Evolutionary conservation across 2,888 invertebrate species (phyloP).

Genomic region (Mactromeris polynyma): DNA sequence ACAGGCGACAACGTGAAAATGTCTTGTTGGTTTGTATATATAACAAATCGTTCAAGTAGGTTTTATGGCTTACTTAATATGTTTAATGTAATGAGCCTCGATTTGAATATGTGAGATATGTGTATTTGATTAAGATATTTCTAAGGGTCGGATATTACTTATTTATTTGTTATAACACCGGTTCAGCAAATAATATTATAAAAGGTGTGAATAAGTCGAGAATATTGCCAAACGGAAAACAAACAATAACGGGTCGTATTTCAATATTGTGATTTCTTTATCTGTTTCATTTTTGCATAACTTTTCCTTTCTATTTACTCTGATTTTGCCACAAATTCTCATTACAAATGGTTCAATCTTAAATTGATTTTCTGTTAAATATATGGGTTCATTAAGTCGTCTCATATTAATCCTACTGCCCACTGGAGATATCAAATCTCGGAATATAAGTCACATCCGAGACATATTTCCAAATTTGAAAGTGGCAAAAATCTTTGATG

Average conservation of each 20-base stretch:
- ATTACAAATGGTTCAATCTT: not conserved
- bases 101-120: slow-evolving; percentile 50
- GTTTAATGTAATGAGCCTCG: slow-evolving; percentile 41
- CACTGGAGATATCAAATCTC: not conserved
- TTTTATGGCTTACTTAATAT: slow-evolving; percentile 37
- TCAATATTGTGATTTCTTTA: slow-evolving; percentile 48
- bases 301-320: slow-evolving; percentile 47
- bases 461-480: slow-evolving; percentile 1
- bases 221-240: slow-evolving; percentile 44
- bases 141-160: slow-evolving; percentile 49
- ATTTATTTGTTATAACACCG: slow-evolving; percentile 66
- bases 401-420: not conserved
- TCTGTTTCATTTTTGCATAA: slow-evolving; percentile 53
- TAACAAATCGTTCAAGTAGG: slow-evolving; percentile 23
- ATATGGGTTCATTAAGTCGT: not conserved
- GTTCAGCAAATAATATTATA: slow-evolving; percentile 52
- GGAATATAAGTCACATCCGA: not conserved
- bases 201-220: slow-evolving; percentile 61
- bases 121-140: slow-evolving; percentile 64
- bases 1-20: not conserved
- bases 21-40: not conserved
- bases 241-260: slow-evolving; percentile 49
- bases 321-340: slow-evolving; percentile 36
- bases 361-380: slow-evolving; percentile 10
- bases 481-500: not conserved